These are phyloP conservation scores for Petrolisthes manimaculis DNA, from an alignment of 2,888 invertebrate species.

Conservation along the genomic window DNA sequence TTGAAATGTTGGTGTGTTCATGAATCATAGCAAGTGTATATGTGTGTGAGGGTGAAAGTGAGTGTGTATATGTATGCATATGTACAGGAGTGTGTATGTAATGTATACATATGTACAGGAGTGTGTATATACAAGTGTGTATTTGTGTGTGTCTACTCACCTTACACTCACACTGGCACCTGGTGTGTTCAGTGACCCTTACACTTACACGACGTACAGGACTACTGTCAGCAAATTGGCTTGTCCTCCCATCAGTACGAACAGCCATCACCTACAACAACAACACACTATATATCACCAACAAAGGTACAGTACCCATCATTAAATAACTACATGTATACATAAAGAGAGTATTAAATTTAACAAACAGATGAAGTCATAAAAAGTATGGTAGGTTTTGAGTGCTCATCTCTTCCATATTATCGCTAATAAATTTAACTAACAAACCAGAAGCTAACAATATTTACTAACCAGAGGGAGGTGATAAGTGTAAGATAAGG, in stretches of 20 bases:
- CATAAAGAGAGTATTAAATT: too few species aligned
- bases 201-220: constrained; percentile 7
- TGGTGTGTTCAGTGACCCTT: constrained; percentile 38
- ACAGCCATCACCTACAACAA: constrained; percentile 14
- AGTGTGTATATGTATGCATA: constrained; percentile 13
- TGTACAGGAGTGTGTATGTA: constrained; percentile 2
- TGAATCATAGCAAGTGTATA: background rate
- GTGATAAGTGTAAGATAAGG: too few species aligned
- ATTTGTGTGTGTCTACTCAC: constrained; percentile 19
- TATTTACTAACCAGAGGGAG: too few species aligned
- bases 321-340: too few species aligned
- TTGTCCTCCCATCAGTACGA: background rate
- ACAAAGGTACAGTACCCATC: too few species aligned
- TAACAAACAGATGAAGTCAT: too few species aligned
- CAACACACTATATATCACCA: too few species aligned
- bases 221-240: background rate
- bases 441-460: background rate
- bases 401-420: too few species aligned
- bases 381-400: too few species aligned
- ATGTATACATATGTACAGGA: constrained; percentile 12
- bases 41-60: background rate
- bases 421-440: too few species aligned
- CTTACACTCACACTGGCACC: constrained; percentile 37
- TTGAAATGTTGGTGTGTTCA: background rate
- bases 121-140: background rate